Base-by-base conservation (phyloP, 2,113 vertebrate species). In the Polyodon spathula region DNA sequence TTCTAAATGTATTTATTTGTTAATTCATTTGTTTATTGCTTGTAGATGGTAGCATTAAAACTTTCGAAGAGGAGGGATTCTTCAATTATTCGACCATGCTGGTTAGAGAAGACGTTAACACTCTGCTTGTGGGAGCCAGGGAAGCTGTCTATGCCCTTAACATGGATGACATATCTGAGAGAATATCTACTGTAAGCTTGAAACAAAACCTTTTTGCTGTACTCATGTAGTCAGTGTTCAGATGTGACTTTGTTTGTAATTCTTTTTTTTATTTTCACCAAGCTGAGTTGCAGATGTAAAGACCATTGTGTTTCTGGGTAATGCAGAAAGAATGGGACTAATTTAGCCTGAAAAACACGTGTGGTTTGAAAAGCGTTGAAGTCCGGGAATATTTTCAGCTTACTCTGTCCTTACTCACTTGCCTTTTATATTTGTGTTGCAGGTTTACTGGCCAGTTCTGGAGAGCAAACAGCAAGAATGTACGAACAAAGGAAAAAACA, bases 61-160 rank as follows among this genome's bases (percentile, higher is more conserved):
- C 65, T 53, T 88, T 87, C 66, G 68, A 64, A 73, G 76, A 76
- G 50, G 72, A 77, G 1, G 71, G 70, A 10, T 71, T 85, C 51
- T 84, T 68, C 61, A 75, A 84, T 76, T 83, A 87, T 71, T 84
- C 86, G 58, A 79, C 79, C 0, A 76, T 87, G 72, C 70, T 89
- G 37, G 68, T 88, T 66, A 76, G 75, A 42, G 81, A 85, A 27
- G 83, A 86, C 64, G 60, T 77, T 1, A 67, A 77, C 3, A 51
- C 75, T 44, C 60, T 88, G 66, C 77, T 89, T 65, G 71, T 81
- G 43, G 85, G 89, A 9, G 88, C 86, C n/a, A 81, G 86, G 70
- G 80, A 88, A 63, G 79, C 81, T 48, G 41, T 89, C n/a, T 87
- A 84, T 17, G 84, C 77, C 37, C 74, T 89, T 66, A 78, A 88